These are phyloP conservation scores for Calliopum simillimum DNA, from an alignment of 2,888 invertebrate genomes.

Conservation along the genomic window DNA sequence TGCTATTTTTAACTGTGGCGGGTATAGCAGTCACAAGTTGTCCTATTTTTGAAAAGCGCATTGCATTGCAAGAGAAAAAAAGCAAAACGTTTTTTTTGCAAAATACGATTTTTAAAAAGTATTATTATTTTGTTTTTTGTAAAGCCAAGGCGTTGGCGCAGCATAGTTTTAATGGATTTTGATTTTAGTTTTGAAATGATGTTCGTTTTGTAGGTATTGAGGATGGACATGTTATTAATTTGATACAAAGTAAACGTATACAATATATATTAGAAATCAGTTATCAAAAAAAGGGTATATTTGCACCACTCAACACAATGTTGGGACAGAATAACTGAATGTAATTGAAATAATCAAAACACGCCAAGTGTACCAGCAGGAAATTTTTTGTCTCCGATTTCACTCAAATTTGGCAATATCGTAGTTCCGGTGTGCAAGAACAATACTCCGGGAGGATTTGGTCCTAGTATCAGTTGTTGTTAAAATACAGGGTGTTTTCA, in stretches of 20 bases:
- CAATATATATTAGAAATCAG: slow-evolving; percentile 32
- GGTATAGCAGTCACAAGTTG: slow-evolving; percentile 67
- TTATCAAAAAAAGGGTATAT: too few relatives aligned
- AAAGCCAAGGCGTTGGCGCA: slow-evolving; percentile 39
- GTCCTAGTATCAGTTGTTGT: too few relatives aligned
- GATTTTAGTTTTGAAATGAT: slow-evolving; percentile 2
- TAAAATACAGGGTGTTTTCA: too few relatives aligned
- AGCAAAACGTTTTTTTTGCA: slow-evolving; percentile 1
- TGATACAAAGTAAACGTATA: slow-evolving; percentile 47
- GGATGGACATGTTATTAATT: slow-evolving; percentile 24
- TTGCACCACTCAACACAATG: too few relatives aligned
- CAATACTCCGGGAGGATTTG: too few relatives aligned
- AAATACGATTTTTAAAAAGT: not conserved
- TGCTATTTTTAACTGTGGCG: slow-evolving; percentile 63
- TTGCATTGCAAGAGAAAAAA: slow-evolving; percentile 6
- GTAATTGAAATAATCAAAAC: too few relatives aligned
- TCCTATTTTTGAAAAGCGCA: slow-evolving; percentile 45
- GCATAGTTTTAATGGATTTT: slow-evolving; percentile 22
- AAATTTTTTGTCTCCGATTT: too few relatives aligned
- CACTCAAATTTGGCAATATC: too few relatives aligned
- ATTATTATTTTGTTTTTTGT: not conserved
- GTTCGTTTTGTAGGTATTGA: slow-evolving; percentile 17
- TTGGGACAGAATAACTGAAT: too few relatives aligned
- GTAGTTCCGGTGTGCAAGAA: too few relatives aligned
- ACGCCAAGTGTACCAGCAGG: too few relatives aligned